A percentile compares a stretch with the other conserved stretches of the same genome.
These are phyloP conservation scores for Himalopsyche phryganea DNA, from an alignment of 1,140 invertebrate genomes.

Conservation along the genomic window DNA sequence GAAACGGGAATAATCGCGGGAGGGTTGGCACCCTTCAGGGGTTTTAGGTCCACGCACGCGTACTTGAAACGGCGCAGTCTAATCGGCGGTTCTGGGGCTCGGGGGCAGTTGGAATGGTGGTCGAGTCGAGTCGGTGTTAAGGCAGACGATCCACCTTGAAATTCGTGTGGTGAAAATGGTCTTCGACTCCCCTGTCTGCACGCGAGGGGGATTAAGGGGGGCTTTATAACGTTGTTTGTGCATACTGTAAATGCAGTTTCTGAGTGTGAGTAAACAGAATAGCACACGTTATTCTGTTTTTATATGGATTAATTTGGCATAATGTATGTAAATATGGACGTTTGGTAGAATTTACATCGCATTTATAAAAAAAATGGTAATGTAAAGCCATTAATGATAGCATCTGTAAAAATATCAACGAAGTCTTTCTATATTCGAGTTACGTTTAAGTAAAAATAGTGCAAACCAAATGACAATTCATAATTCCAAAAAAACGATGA, in stretches of 20 bases:
- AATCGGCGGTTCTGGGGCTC: conserved; percentile 6
- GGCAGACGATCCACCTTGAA: conserved; percentile 17
- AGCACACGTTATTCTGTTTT: too few species aligned
- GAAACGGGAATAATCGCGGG: conserved; percentile 1
- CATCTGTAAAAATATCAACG: too few species aligned
- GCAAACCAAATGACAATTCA: too few species aligned
- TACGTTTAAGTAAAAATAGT: too few species aligned
- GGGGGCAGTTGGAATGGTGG: conserved; percentile 23
- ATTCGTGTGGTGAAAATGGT: conserved; percentile 16
- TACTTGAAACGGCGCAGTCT: conserved; percentile 18
- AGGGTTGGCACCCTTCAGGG: conserved; percentile 6
- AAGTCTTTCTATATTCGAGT: too few species aligned
- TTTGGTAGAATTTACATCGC: too few species aligned
- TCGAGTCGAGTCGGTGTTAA: conserved; percentile 2
- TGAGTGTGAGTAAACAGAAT: too few species aligned
- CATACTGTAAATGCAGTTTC: neutral
- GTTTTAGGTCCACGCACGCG: conserved; percentile 9
- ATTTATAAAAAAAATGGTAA: too few species aligned
- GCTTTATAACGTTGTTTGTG: conserved; percentile 1
- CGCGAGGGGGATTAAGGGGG: neutral
- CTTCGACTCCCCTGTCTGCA: neutral
- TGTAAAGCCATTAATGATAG: too few species aligned
- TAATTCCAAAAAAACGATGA: too few species aligned
- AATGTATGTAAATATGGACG: too few species aligned
- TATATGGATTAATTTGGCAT: too few species aligned